Evolutionary conservation across 2,888 invertebrate genomes (phyloP), one percentile per base, ranked within the genome.

Genomic region (Baccha elongata): DNA sequence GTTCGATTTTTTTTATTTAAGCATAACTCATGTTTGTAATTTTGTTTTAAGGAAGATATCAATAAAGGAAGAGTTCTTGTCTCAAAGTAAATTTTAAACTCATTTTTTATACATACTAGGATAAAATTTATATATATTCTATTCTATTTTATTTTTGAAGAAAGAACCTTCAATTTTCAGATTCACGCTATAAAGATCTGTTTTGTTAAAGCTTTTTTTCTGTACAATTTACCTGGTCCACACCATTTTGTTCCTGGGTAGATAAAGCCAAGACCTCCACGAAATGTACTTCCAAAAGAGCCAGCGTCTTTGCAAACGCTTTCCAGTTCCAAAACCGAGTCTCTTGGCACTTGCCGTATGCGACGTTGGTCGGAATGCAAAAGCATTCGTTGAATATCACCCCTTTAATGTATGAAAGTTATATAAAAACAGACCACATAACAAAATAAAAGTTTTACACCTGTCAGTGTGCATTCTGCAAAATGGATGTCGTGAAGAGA

Each of bases 241-340:
- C 95, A 96, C 95, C 95, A 96, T 87, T 95, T 95, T 0, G 96
- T 96, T 1, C 95, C 95, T 67, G 94, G 93, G 87, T 92, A 93
- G 35, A 92, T 92, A 86, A 93, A 93, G n/a, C 92, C 92, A 13
- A 91, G 84, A 0, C 89, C 90, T 17, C 91, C 91, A 58, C 91
- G 89, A 74, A 91, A 89, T 80, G 90, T 89, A 1, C 87, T 88
- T 1, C 90, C 90, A 76, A 89, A 89, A 1, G 90, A 86, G 74
- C 87, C 87, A 71, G 89, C 87, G 26, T 88, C 91, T 55, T 90
- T 91, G 86, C 94, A 94, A 6, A 93, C 92, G 62, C 92, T 91
- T 86, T 93, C 93, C 68, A 94, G 88, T 83, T 93, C 92, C 40
- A 91, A 89, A 2, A 94, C 92, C 1, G 93, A 92, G 68, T 93